phyloP scores from a whole-genome alignment of 2,797 vertebrate species.

The Tenualosa thibaudeaui region DNA sequence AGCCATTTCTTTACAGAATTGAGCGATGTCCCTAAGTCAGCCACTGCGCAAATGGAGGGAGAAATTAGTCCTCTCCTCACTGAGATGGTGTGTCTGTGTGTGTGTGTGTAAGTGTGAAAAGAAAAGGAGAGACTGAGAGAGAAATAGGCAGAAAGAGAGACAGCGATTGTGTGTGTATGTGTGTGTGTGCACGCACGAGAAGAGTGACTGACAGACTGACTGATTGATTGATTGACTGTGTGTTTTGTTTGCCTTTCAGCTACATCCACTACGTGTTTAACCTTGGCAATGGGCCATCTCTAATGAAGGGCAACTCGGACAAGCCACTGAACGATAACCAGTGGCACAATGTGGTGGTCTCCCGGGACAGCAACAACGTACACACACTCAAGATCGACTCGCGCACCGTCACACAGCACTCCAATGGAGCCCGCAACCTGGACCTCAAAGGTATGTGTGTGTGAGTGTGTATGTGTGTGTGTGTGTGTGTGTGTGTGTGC shows the following conservation, averaged over 20 bases:
- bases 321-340: conserved; percentile 93
- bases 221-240: neutral
- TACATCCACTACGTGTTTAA: conserved; percentile 95
- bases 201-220: too few species aligned
- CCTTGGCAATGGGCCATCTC: conserved; percentile 88
- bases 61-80: too few species aligned
- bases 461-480: conserved; percentile 8
- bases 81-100: neutral
- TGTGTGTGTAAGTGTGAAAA: neutral
- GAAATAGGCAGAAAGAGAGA: too few species aligned
- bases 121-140: too few species aligned
- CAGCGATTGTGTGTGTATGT: neutral
- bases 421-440: conserved; percentile 89
- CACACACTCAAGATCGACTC: conserved; percentile 93
- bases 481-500: neutral
- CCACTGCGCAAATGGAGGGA: too few species aligned
- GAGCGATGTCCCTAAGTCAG: neutral
- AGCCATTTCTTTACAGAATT: neutral
- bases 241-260: conserved; percentile 60
- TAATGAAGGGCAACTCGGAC: conserved; percentile 97
- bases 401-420: conserved; percentile 93
- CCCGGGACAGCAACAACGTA: conserved; percentile 85
- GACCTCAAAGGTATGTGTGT: conserved; percentile 87
- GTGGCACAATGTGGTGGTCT: conserved; percentile 95
- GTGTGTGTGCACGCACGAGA: neutral